These are phyloP conservation scores for Argyresthia albistria DNA, from an alignment of 2,888 invertebrate species.

Conservation along the genomic window DNA sequence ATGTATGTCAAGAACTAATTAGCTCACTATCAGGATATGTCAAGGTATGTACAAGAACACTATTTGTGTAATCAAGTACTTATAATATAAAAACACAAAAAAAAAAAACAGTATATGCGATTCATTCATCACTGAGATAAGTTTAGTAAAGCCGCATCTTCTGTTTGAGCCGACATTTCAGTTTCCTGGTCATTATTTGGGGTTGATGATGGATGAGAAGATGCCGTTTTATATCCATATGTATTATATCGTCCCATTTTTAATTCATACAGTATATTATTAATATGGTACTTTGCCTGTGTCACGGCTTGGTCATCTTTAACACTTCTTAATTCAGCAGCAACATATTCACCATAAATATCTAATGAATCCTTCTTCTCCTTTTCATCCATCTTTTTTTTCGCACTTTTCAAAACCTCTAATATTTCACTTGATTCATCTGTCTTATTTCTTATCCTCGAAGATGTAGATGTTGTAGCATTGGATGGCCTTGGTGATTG, in stretches of 20 bases:
- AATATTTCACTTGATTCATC: slow-evolving; percentile 10
- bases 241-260: slow-evolving; percentile 17
- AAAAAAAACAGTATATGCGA: slow-evolving; percentile 7
- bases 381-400: slow-evolving; percentile 15
- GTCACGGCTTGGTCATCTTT: slow-evolving; percentile 18
- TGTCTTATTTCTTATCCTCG: slow-evolving; percentile 11
- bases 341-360: slow-evolving; percentile 19
- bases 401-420: slow-evolving; percentile 16
- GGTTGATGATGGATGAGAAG: slow-evolving; percentile 15
- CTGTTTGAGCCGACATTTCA: slow-evolving; percentile 13
- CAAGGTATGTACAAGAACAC: slow-evolving; percentile 9
- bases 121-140: slow-evolving; percentile 15
- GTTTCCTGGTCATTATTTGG: slow-evolving; percentile 17
- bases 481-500: slow-evolving; percentile 14
- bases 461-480: slow-evolving; percentile 16
- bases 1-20: slow-evolving; percentile 7
- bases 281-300: slow-evolving; percentile 18
- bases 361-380: slow-evolving; percentile 11
- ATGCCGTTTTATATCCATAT: slow-evolving; percentile 10
- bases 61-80: slow-evolving; percentile 12
- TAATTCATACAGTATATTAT: slow-evolving; percentile 15
- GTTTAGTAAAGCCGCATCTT: slow-evolving; percentile 15
- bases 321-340: slow-evolving; percentile 19
- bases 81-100: slow-evolving; percentile 8
- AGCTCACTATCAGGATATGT: slow-evolving; percentile 11